Evolutionary conservation across 2,888 invertebrate genomes (phyloP).

Genomic region (Epirrhoe alternata): DNA sequence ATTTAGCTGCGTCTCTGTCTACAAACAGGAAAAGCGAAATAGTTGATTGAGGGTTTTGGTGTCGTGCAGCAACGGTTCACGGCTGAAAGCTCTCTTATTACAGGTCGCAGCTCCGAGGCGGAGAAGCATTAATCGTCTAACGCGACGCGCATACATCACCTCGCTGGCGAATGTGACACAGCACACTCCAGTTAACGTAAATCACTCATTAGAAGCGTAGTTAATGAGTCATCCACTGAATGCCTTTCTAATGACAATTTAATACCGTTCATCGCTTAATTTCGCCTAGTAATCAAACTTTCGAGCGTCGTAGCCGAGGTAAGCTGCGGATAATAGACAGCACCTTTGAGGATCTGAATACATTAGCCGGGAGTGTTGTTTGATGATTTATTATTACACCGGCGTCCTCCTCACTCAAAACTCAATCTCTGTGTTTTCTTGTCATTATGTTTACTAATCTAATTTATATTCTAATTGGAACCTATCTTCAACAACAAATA

Average conservation of each 20-base stretch:
- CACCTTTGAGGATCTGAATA: constrained; percentile 67
- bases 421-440: not conserved
- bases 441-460: not conserved
- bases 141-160: constrained; percentile 60
- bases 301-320: constrained; percentile 59
- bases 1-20: constrained; percentile 38
- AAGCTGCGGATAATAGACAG: constrained; percentile 69
- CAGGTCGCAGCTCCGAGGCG: constrained; percentile 58
- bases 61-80: constrained; percentile 59
- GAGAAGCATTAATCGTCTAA: constrained; percentile 58
- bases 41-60: constrained; percentile 60
- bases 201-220: constrained; percentile 73
- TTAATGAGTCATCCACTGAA: constrained; percentile 69
- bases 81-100: constrained; percentile 66
- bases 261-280: constrained; percentile 74
- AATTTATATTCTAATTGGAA: constrained; percentile 10
- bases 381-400: constrained; percentile 61
- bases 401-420: not conserved
- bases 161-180: constrained; percentile 60
- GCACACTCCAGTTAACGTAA: constrained; percentile 72
- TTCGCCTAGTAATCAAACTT: constrained; percentile 76
- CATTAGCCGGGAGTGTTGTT: constrained; percentile 66
- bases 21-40: constrained; percentile 53
- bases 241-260: constrained; percentile 77
- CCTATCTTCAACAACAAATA: constrained; percentile 16